Base-by-base conservation (phyloP, 1,140 invertebrate genomes). In the Cryptotermes secundus region DNA sequence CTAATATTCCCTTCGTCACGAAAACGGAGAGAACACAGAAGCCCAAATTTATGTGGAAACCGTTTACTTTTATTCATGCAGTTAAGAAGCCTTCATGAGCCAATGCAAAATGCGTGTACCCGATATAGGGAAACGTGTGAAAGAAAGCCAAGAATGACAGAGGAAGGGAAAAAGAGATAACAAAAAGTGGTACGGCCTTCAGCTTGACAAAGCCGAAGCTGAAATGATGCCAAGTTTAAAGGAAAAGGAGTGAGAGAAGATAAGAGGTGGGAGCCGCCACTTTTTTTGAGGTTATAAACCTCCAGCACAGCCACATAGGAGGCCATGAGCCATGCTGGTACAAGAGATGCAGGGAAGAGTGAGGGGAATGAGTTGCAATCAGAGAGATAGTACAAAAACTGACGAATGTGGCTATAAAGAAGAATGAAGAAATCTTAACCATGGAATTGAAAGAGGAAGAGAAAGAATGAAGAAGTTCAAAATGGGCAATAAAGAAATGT, bases 141-240 rank as follows among this genome's bases (percentile, higher is more conserved):
- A 72, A 72, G 31, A 72, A 16, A 31, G 26, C 7, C 31, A 72
- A 72, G 4, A 72, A 31, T 31, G 59, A 31, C 9, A 72, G n/a
- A 6, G n/a, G n/a, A 31, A 16, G 26, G 59, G 31, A 72, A 14
- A 31, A 26, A 31, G n/a, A 2, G 0, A 14, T n/a, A 31, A 72
- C 7, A 72, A 31, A 7, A 14, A 72, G 7, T 72, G 59, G n/a
- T n/a, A n/a, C 26, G 31, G 31, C 26, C n/a, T 3, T 7, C 7
- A n/a, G 26, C 14, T 6, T 31, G 59, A 72, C 59, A 72, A 72
- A 72, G 26, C 59, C 59, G 3, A 31, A 72, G 59, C n/a, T 72
- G 59, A 72, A 72, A 72, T 14, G 59, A 72, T 72, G 59, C 59
- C 59, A 72, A 31, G 59, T 72, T 72, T 72, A 72, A 31, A 72